These are phyloP conservation scores for Sarcophaga bullata DNA, from an alignment of 1,140 invertebrate species.

Conservation along the genomic window DNA sequence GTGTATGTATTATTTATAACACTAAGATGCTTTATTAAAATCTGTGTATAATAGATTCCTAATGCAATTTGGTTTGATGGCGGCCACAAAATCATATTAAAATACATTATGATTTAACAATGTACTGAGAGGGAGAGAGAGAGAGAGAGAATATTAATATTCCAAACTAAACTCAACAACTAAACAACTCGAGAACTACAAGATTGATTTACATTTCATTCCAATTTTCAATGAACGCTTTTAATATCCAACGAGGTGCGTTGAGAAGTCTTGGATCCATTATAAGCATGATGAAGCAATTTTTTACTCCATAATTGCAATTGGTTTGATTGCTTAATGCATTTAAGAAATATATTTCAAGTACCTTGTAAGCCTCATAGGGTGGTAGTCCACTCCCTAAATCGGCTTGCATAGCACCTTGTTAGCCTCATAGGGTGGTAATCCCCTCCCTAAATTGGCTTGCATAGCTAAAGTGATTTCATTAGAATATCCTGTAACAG, in stretches of 20 bases:
- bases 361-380: too few relatives aligned
- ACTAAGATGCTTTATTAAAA: not conserved
- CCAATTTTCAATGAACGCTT: not conserved
- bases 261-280: not conserved
- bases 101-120: constrained; percentile 16
- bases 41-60: constrained; percentile 1
- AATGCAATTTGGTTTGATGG: constrained; percentile 21
- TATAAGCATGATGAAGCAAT: too few relatives aligned
- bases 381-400: too few relatives aligned
- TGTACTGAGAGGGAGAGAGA: not conserved
- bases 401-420: too few relatives aligned
- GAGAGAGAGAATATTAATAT: too few relatives aligned
- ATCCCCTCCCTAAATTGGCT: too few relatives aligned
- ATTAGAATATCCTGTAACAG: too few relatives aligned
- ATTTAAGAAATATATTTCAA: too few relatives aligned
- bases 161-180: not conserved
- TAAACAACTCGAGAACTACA: not conserved
- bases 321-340: too few relatives aligned
- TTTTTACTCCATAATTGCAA: too few relatives aligned
- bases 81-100: constrained; percentile 24
- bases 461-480: too few relatives aligned
- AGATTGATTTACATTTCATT: constrained; percentile 6
- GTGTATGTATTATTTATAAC: not conserved
- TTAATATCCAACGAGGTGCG: not conserved
- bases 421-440: too few relatives aligned